Conservation (phyloP, 2,113 vertebrate species). For the Dasyornis broadbenti region DNA sequence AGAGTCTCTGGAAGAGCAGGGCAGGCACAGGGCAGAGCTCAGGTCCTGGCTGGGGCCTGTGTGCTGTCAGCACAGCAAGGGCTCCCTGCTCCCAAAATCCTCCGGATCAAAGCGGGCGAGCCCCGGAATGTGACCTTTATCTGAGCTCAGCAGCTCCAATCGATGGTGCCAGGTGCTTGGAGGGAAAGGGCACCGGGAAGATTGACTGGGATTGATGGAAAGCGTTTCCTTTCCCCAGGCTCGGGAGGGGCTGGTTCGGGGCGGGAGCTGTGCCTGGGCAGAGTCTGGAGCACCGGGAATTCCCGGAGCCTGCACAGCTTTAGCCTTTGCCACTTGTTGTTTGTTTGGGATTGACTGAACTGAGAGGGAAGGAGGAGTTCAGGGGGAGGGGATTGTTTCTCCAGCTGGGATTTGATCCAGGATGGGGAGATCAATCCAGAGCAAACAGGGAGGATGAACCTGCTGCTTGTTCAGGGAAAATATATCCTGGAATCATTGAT, state of each 20-base stretch:
- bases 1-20: background rate
- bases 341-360: background rate
- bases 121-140: background rate
- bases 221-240: background rate
- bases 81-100: background rate
- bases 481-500: background rate
- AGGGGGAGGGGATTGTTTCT: background rate
- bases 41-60: accelerated
- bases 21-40: background rate
- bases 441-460: background rate
- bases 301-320: background rate
- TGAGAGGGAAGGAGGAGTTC: background rate
- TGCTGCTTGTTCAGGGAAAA: background rate
- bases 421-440: background rate
- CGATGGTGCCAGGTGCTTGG: background rate
- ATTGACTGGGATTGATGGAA: background rate
- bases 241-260: background rate
- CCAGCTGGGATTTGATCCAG: background rate
- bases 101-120: background rate
- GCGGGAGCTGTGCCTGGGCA: background rate
- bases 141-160: background rate
- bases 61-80: accelerated
- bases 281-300: background rate
- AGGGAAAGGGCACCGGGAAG: background rate
- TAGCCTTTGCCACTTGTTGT: background rate